Evolutionary conservation across 2,113 vertebrate genomes (phyloP), one percentile per base, ranked within the genome.

Genomic region (Ciconia stormi): DNA sequence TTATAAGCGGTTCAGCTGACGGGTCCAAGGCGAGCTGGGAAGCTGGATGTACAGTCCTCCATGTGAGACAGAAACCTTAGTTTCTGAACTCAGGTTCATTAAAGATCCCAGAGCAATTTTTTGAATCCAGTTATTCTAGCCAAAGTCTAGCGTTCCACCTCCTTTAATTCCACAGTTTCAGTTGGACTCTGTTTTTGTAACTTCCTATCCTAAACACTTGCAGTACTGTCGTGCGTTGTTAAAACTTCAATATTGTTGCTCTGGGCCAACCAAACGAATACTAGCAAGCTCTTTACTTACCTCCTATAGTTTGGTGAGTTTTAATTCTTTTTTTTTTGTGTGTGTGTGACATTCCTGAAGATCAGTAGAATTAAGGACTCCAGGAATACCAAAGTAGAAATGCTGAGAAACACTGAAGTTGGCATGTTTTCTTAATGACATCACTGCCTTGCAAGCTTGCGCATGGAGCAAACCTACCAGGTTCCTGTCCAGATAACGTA

Each of bases 231-330:
- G 46, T 9, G 36, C 7, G 1, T 15, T 40, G 26, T 32, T 63
- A 36, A 20, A 53, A 25, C 18, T 4, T 42, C 12, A 13, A 1
- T 8, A 11, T 6, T 65, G 61, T 65, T 79, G 29, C 52, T 49
- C 44, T 47, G 71, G 26, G 32, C 50, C 78, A 90, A 15, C 42
- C 70, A 38, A 8, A 42, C 23, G 38, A 50, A 29, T 50, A 40
- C 0, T 0, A 20, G 20, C 5, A 8, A 15, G 23, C 6, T 10
- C 50, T 55, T 76, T 21, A 44, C 62, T 13, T 21, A 4, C n/a
- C 27, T 32, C 47, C 44, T 38, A 2, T 3, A 36, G 7, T 8
- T 25, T 1, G 52, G n/a, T 19, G 17, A 83, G 59, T 7, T 21
- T 59, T 65, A 50, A 73, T 42, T 53, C 4, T 4, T 25, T 34